phyloP scores from a whole-genome alignment of 2,113 vertebrate species.

The Tapirus terrestris region DNA sequence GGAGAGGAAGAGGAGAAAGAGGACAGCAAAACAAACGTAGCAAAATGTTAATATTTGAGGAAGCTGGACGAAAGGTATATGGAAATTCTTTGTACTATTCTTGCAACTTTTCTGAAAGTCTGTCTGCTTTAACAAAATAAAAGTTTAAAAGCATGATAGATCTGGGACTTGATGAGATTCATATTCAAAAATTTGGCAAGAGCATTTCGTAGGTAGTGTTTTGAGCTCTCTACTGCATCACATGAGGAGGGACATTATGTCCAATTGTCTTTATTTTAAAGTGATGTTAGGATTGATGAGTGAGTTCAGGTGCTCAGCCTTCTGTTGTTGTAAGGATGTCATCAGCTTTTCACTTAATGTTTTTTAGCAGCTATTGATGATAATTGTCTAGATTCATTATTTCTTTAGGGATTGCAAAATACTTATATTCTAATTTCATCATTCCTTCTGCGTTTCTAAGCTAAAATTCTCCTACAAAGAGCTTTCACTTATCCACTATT shows the following conservation, averaged over 20 bases:
- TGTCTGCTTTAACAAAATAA: neutral
- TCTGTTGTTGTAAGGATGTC: neutral
- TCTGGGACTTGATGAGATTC: neutral
- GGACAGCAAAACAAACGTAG: neutral
- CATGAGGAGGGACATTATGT: neutral
- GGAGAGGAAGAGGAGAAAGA: neutral
- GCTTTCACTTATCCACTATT: neutral
- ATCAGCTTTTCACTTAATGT: neutral
- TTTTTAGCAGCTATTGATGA: neutral
- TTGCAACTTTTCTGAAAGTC: slow-evolving; percentile 1
- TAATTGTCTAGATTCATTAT: neutral
- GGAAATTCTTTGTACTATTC: neutral
- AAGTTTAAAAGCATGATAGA: neutral
- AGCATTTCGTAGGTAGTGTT: neutral
- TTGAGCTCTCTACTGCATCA: neutral
- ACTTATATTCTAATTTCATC: neutral
- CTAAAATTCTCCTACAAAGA: neutral
- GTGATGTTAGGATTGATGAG: neutral
- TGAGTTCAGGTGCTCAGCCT: neutral
- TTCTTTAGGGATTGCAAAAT: neutral
- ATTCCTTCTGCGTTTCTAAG: neutral
- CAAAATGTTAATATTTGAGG: neutral
- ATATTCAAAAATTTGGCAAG: neutral
- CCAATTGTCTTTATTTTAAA: no score
- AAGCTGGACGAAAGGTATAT: neutral